A percentile compares a stretch with the other conserved stretches of the same genome.
These are phyloP conservation scores for Notocelia uddmanniana DNA, from an alignment of 2,888 invertebrate species.

Conservation along the genomic window DNA sequence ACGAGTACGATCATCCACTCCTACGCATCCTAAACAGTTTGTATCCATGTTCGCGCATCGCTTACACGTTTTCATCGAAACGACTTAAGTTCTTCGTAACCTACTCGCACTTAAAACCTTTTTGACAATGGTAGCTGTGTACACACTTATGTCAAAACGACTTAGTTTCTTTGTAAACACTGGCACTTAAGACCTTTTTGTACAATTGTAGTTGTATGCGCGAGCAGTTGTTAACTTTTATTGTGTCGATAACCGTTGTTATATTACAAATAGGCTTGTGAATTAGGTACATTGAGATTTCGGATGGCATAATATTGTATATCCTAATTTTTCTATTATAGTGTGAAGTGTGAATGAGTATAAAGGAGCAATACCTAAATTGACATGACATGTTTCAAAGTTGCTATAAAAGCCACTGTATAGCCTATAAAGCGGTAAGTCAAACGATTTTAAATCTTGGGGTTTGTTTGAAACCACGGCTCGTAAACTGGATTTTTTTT, in stretches of 20 bases:
- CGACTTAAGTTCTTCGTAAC: background rate
- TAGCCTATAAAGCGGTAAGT: no score
- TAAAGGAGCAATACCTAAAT: no score
- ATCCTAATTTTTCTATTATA: background rate
- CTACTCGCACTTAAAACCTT: background rate
- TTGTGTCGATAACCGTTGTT: conserved; percentile 15
- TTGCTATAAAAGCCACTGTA: no score
- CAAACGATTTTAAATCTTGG: no score
- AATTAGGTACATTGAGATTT: conserved; percentile 1
- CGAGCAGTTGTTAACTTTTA: conserved; percentile 13
- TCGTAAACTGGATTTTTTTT: no score
- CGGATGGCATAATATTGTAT: background rate
- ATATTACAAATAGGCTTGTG: conserved; percentile 14
- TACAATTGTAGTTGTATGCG: background rate
- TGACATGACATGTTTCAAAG: no score
- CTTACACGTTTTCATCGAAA: conserved; percentile 25
- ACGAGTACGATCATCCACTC: conserved; percentile 50
- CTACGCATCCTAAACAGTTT: conserved; percentile 59
- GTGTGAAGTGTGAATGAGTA: no score
- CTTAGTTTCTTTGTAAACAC: background rate
- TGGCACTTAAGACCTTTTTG: background rate
- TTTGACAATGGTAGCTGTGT: background rate
- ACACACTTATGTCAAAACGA: background rate
- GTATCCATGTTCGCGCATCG: conserved; percentile 51
- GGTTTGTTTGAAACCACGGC: no score